These are phyloP conservation scores for Danio choprae DNA, from an alignment of 2,797 vertebrate genomes.

Conservation along the genomic window DNA sequence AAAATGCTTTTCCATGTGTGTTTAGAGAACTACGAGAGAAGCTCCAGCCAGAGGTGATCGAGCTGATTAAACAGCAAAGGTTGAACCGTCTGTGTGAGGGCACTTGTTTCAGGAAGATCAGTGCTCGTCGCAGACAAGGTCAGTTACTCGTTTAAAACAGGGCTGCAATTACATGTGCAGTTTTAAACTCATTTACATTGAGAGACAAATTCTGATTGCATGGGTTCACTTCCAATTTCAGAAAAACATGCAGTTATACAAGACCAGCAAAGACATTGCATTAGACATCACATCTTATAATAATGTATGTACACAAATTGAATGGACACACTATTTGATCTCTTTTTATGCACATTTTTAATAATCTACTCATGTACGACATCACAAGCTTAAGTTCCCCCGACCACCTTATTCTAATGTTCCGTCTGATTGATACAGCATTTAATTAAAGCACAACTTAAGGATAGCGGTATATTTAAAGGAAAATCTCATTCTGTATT, in stretches of 20 bases:
- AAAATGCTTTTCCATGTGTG: neutral
- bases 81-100: conserved; percentile 88
- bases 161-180: neutral
- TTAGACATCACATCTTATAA: neutral
- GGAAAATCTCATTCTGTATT: neutral
- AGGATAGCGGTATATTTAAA: neutral
- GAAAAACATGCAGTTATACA: neutral
- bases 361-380: conserved; percentile 20
- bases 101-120: conserved; percentile 89
- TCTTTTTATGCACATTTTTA: neutral
- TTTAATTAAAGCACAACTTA: neutral
- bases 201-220: neutral
- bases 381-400: conserved; percentile 7
- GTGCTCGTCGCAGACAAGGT: conserved; percentile 86
- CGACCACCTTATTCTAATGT: neutral
- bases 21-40: conserved; percentile 87
- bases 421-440: conserved; percentile 4
- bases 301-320: neutral
- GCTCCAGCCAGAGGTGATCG: conserved; percentile 88
- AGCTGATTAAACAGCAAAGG: conserved; percentile 88
- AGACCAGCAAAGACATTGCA: neutral
- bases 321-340: neutral
- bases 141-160: conserved; percentile 36
- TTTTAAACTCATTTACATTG: neutral
- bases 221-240: neutral